Conservation (phyloP, 2,113 vertebrate genomes). For the Apaloderma vittatum region DNA sequence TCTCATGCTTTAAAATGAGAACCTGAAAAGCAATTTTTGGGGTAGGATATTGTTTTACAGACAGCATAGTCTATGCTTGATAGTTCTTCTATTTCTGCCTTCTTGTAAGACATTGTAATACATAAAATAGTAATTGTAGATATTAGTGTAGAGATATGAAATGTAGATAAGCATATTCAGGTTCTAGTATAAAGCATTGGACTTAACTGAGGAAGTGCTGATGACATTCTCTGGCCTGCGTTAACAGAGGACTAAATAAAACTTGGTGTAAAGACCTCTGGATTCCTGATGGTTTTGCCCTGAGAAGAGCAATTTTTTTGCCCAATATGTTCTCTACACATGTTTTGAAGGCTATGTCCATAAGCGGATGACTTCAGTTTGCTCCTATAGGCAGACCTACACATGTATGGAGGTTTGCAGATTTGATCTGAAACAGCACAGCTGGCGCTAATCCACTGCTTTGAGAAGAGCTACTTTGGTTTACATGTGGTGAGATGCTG, state of each 20-base stretch:
- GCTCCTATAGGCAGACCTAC: not conserved
- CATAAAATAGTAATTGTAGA: not conserved
- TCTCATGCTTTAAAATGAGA: not conserved
- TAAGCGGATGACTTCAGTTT: not conserved
- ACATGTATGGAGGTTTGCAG: not conserved
- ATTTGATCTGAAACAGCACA: not conserved
- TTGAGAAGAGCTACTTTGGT: conserved; percentile 7
- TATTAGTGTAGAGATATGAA: not conserved
- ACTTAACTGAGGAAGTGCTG: not conserved
- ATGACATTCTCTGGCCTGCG: not conserved
- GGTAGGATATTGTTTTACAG: not conserved
- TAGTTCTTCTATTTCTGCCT: not conserved
- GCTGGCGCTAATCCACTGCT: not conserved
- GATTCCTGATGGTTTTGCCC: not conserved
- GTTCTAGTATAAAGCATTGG: not conserved
- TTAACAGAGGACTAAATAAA: not conserved
- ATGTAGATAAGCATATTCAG: not conserved
- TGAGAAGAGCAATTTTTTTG: not conserved
- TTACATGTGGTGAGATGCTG: conserved; percentile 20
- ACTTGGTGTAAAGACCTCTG: not conserved
- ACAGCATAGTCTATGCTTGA: not conserved
- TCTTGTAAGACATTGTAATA: not conserved
- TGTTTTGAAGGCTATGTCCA: not conserved
- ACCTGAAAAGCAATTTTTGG: not conserved
- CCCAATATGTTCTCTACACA: not conserved